Base-by-base conservation (phyloP, 2,797 vertebrate genomes). In the Pangasius djambal region DNA sequence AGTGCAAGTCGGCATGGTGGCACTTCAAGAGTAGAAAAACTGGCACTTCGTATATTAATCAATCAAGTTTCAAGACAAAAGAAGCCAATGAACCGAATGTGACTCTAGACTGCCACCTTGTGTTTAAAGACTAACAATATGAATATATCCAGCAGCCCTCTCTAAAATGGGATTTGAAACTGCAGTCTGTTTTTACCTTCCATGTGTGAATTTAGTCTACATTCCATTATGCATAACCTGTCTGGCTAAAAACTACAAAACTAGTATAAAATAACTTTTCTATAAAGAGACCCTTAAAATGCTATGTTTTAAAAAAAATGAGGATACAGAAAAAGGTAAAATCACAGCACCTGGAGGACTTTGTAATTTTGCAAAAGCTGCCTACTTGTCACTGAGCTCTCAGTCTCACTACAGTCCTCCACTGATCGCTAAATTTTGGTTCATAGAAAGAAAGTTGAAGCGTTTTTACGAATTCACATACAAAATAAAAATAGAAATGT, bases 281-380 rank as follows among this genome's bases (percentile, higher is more conserved):
- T 91, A 93, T 90, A 92, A 92, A 91, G 88, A 87, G 84, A 88
- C 65, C 85, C 84, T 92, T 91, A 93, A 93, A 93, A 92, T 89
- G 57, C 77, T 63, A 82, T 86, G 28, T 88, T 86, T 86, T 87
- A 69, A 34, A 86, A 28, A 89, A 55, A 89, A 57, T 82, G 4
- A 48, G 1, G 13, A 65, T n/a, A 86, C 65, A 89, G 34, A 86
- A 86, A 84, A 90, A 89, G 86, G 89, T 88, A 92, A 90, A 87
- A 88, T 92, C 91, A 92, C 93, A 94, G 93, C 92, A 92, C 90
- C 92, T 89, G 88, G 75, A 84, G 86, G 89, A 90, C 65, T 77
- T 78, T 63, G 87, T 48, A 31, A 89, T 88, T 89, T 79, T 83
- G 48, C 89, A 87, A 88, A 90, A 93, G 90, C 87, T 85, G 91